Evolutionary conservation across 1,140 invertebrate genomes (phyloP), one percentile per base, ranked within the genome.

Genomic region (Bombus vancouverensis): DNA sequence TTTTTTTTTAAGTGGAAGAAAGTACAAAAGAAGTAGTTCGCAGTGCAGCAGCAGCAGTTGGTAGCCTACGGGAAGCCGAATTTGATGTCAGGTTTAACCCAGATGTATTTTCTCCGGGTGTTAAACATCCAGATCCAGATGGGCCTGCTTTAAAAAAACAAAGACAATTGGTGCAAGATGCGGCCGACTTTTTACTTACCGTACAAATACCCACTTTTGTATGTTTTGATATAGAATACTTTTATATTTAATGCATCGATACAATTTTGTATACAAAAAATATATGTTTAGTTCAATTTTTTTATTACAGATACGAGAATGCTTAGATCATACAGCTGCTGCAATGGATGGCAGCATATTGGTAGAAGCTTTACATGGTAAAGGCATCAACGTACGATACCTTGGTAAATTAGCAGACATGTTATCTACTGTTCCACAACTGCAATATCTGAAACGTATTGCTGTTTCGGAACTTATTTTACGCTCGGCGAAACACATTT

Each of bases 11-110:
- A 97, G 97, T 97, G 90, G 98, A 98, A 93, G 98, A 98, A 92
- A 98, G 97, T 89, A 98, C 98, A 12, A 97, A 97, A 87, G 98
- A 98, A 82, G 98, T 99, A 70, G 98, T 99, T 1, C 97, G 97
- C 87, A 97, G 97, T 90, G 98, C 99, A 47, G 98, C 98, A 28
- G 94, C 96, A 22, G 97, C 98, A 66, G 98, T 99, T 32, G 98
- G 98, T 1, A 99, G 99, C 8, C 96, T 99, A 5, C 98, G 98
- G 93, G 98, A 98, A 83, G 98, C 96, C 65, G 98, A 99, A 95
- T 99, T 99, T 94, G 98, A 99, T 93, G 98, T 99, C 81, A 96
- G 98, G 75, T 99, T 99, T 95, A 99, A 99, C 95, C 98, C 99
- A 1, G 99, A 99, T 95, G 98, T 99, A 78, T 99, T 98, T 95